Conservation (phyloP, 2,888 invertebrate genomes). For the Ormyrus nitidulus region DNA sequence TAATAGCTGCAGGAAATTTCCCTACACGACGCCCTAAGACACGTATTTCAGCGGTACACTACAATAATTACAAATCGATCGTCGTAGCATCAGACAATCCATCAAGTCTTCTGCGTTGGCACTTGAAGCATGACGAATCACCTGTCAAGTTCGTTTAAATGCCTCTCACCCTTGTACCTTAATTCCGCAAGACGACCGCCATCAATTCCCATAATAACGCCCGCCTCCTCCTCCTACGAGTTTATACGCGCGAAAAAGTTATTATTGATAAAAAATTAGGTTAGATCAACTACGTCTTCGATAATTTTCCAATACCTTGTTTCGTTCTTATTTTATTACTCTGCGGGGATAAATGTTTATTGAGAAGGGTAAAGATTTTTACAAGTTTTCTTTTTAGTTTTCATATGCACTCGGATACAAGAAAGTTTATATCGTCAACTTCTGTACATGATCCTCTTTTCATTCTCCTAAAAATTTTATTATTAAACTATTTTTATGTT, state of each 20-base stretch:
- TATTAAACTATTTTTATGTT: too few relatives aligned
- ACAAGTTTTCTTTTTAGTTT: too few relatives aligned
- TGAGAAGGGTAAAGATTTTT: too few relatives aligned
- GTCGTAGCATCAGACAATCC: conserved; percentile 1
- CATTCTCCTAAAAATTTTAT: too few relatives aligned
- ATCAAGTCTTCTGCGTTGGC: conserved; percentile 38
- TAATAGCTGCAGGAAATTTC: conserved; percentile 4
- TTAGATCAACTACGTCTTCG: neutral
- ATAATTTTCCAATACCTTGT: too few relatives aligned
- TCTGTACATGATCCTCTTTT: too few relatives aligned
- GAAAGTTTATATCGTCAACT: too few relatives aligned
- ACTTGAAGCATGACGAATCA: conserved; percentile 59
- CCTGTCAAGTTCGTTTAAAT: conserved; percentile 57
- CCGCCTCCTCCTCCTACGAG: neutral
- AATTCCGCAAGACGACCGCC: conserved; percentile 50
- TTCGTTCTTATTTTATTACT: too few relatives aligned
- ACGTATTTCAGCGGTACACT: neutral
- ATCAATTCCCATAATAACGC: too few relatives aligned
- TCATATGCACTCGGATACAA: too few relatives aligned
- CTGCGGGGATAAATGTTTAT: too few relatives aligned
- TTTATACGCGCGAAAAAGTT: conserved; percentile 16
- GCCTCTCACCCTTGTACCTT: conserved; percentile 58
- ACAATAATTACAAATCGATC: conserved; percentile 46
- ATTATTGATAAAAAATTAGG: conserved; percentile 8
- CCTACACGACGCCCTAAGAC: neutral